Percentiles rank a stretch among this genome's conserved stretches.
phyloP scores from a whole-genome alignment of 2,888 invertebrate species.

The Netelia inedita region DNA sequence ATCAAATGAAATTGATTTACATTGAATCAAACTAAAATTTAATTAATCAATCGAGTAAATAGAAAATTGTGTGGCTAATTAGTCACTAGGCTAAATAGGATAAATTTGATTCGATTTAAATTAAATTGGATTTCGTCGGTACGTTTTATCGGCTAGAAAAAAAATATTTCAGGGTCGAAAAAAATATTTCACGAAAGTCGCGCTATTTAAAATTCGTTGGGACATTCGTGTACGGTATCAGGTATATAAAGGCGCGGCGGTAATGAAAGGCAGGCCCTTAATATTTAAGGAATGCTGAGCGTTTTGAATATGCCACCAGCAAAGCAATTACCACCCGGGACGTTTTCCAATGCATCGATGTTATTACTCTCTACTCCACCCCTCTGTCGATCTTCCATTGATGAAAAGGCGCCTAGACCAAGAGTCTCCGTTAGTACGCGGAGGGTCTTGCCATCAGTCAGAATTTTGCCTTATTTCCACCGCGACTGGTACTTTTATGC shows the following conservation, averaged over 20 bases:
- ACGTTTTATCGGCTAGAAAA: background rate
- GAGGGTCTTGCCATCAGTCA: constrained; percentile 58
- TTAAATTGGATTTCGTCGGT: background rate
- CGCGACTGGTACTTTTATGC: constrained; percentile 55
- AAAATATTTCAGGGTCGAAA: background rate
- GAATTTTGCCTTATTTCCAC: constrained; percentile 30
- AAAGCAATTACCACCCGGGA: constrained; percentile 74
- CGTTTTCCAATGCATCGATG: constrained; percentile 27
- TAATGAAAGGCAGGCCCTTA: constrained; percentile 4
- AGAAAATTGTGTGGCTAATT: too few species aligned
- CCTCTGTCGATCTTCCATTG: constrained; percentile 35
- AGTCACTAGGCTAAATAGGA: background rate
- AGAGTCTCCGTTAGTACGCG: constrained; percentile 20
- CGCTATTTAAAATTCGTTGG: background rate
- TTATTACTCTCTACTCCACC: background rate
- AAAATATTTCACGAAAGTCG: background rate
- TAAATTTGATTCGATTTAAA: background rate
- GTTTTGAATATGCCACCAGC: constrained; percentile 76
- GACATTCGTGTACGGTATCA: constrained; percentile 11
- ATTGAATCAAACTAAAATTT: background rate
- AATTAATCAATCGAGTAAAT: background rate
- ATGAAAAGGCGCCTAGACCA: constrained; percentile 64
- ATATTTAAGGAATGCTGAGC: constrained; percentile 1
- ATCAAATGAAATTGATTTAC: background rate
- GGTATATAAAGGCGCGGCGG: constrained; percentile 4